Base-by-base conservation (phyloP, 2,888 invertebrate genomes). In the Phaonia tiefii region DNA sequence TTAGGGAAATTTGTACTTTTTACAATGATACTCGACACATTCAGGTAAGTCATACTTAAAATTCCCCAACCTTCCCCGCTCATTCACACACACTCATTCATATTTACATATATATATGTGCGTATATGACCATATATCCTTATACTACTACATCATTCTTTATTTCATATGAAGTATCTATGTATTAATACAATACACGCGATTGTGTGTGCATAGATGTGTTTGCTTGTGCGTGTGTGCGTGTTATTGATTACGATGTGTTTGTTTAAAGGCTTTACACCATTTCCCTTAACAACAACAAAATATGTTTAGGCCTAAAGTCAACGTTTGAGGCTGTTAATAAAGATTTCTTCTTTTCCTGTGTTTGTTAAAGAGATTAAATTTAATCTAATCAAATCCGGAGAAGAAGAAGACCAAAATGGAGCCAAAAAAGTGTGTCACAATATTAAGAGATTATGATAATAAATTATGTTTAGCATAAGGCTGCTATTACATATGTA, bases 21-120 rank as follows among this genome's bases (percentile, higher is more conserved):
- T 93, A 97, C 97, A 86, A 97, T 98, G 97, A 97, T 97, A 90
- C 94, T 98, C 88, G 97, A 97, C 91, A 97, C 97, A 80, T 96
- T 97, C 92, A 96, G 97, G 97, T 97, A 91, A 92, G 91, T 89
- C 58, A 10, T 17, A 17, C 22, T 46, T n/a, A 7, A 13, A 22
- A n/a, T 37, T 22, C 13, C 17, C 15, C 15, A 26, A 31, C 31
- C 31, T 31, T 22, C 22, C 11, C 25, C 22, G n/a, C 20, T 2
- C 42, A 42, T 8, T 13, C 54, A 54, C 25, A 54, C 54, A 25
- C 37, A 42, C 39, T 15, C 20, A 39, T 10, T 11, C 20, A 54
- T 1, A n/a, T 44, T 22, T n/a, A n/a, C 11, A 31, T 67, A 1
- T 3, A n/a, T 26, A 46, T 25, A 7, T 26, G 46, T 46, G 25